Base-by-base conservation (phyloP, 2,797 vertebrate genomes). In the Sebastes vulpes region DNA sequence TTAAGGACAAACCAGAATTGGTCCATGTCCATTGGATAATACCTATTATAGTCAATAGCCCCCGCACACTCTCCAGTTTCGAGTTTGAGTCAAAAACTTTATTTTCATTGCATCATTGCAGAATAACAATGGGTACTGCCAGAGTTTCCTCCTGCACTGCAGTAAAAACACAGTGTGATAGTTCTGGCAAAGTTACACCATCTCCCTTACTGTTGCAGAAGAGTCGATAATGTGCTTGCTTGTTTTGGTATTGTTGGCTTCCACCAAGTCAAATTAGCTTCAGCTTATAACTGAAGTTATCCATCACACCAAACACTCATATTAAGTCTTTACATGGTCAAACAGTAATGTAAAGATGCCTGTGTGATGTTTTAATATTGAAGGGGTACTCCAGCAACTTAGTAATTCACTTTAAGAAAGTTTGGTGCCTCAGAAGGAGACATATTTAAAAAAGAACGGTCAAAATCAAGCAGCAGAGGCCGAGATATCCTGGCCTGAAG, bases 141-240 rank as follows among this genome's bases (percentile, higher is more conserved):
- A 23, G 61, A 52, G 63, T 20, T 50, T 74, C 8, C 28, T 74
- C 66, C 16, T 83, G 52, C 66, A 75, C 20, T 10, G 66, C 31
- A 57, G 14, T 38, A 20, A 23, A 57, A 25, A 28, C 32, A 16
- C 29, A 46, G 25, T 31, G 12, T 54, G 57, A 69, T 11, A 21
- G 25, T 63, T 46, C 32, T 21, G 38, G 23, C 48, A 69, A 32
- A 73, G 71, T 54, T 50, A 29, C 18, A 42, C 23, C 42, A 21
- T 28, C 35, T 25, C 46, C 5, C 28, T 67, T 10, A 16, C 23
- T 46, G 26, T 46, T 29, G 7, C 21, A 46, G 58, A 72, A 14
- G 32, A 66, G 66, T 35, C 21, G 18, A 66, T 28, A 6, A 72
- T 63, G 35, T 18, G 38, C 9, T 63, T 50, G 7, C 14, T 56